Evolutionary conservation across 2,113 vertebrate species (phyloP), one percentile per base, ranked within the genome.

Genomic region (Murina feae): DNA sequence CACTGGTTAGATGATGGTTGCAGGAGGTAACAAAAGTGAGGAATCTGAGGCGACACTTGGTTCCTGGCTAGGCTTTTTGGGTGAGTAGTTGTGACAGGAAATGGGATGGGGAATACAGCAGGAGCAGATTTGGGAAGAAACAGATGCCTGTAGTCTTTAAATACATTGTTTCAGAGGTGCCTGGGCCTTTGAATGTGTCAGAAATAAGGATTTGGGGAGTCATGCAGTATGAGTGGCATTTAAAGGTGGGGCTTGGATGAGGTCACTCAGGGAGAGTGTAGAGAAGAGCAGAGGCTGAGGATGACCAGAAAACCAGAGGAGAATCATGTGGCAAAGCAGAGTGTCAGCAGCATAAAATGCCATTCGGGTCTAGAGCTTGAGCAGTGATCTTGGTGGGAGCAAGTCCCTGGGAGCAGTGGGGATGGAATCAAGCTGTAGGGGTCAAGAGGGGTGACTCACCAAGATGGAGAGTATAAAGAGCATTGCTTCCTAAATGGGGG

Each of bases 391-490:
- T 12, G 23, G 42, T 6, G 30, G 68, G 14, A 78, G 18, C 65
- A 37, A 44, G 39, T 32, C 76, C 49, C 20, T 2, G 21, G 28
- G 23, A 58, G 21, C 25, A 18, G 23, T 25, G n/a, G 60, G 76
- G 42, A 39, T 8, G 37, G 85, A 72, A 39, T 60, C 1, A 60
- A 51, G 37, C 2, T 37, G 13, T 28, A n/a, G 55, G 39, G 18
- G 1, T 2, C 10, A 53, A 44, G n/a, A 18, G 51, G 8, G 1
- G 30, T 0, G 2, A 42, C 49, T 76, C 74, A 18, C 5, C 7
- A 39, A 55, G 28, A 32, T 32, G 47, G 16, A 53, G 28, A 32
- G 1, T 2, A 0, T 0, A 0, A 1, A 55, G 1, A 11, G 12
- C 6, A 32, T 1, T 14, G 18, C 28, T 72, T 76, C 53, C 42